Base-by-base conservation (phyloP, 1,140 invertebrate genomes). In the Ceratoteleas bidentatus region DNA sequence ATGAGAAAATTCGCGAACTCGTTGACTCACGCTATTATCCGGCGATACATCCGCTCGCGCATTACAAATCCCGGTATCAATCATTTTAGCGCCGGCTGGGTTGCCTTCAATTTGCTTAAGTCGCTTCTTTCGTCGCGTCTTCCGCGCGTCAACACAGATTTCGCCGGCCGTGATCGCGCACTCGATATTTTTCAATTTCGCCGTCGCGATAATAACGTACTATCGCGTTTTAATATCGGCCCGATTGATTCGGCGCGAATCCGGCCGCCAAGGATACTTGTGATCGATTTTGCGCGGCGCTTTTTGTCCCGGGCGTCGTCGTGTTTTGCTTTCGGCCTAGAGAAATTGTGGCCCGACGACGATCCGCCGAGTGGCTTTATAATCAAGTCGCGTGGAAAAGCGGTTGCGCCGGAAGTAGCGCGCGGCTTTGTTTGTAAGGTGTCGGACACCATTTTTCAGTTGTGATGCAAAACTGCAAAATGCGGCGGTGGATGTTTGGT, bases 11-110 rank as follows among this genome's bases (percentile, higher is more conserved):
- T 66, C 61, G 61, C 61, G 10, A 79, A 81, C 45, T 47, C 61
- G 61, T 76, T 72, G 79, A 81, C 73, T 81, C 79, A 68, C 60
- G 58, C 66, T 66, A 72, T 81, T 76, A 76, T 72, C 53, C 52
- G 24, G 24, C 13, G 38, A 50, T 58, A 60, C 43, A 34, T 66
- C 50, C 58, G 36, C 58, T n/a, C 38, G 56, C 65, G 50, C 57
- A 50, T 43, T 60, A 16, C 75, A 24, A 70, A 43, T 69, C 65
- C 33, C 58, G 52, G 69, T 77, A 77, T 77, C 74, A 77, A 77
- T 69, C 74, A 77, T 69, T 76, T 77, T 60, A 68, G 45, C 45
- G 32, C 8, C 3, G 6, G 53, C 53, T 65, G 40, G 40, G 40
- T 66, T 50, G 47, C 38, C 34, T 56, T 70, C 58, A 50, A 70